A percentile compares a stretch with the other conserved stretches of the same genome.
Conservation (phyloP, 2,113 vertebrate genomes). For the Alethe diademata region DNA sequence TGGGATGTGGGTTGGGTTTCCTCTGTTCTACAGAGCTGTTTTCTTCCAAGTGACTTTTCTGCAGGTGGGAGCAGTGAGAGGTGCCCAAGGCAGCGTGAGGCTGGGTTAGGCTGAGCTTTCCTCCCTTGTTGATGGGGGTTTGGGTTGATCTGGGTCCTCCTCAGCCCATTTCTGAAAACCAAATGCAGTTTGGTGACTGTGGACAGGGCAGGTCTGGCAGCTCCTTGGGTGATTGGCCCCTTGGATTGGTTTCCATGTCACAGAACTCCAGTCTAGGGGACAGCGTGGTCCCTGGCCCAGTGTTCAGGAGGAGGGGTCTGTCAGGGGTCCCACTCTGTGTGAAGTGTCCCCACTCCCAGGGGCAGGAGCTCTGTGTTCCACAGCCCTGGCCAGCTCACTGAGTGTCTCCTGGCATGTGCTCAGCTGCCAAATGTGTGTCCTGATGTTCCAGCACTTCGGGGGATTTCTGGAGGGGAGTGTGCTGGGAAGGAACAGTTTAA, state of each 20-base stretch:
- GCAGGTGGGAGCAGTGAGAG: background rate
- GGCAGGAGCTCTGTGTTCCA: background rate
- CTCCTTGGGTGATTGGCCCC: background rate
- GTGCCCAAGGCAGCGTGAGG: fast-evolving
- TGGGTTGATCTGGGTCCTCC: background rate
- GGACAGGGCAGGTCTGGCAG: background rate
- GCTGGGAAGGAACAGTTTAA: slow-evolving; percentile 9
- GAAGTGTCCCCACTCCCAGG: background rate
- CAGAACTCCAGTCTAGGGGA: background rate
- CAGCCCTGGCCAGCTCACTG: background rate
- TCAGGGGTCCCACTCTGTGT: background rate
- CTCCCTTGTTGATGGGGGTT: fast-evolving
- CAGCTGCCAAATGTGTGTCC: background rate
- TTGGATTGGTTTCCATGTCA: background rate
- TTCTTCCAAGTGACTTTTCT: background rate
- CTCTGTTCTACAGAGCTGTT: background rate
- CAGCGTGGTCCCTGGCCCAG: fast-evolving
- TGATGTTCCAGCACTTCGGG: background rate
- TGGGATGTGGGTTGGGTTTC: background rate
- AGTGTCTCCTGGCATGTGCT: background rate
- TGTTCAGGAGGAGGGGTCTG: background rate
- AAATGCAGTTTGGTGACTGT: background rate
- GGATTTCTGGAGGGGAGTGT: background rate
- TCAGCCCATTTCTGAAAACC: background rate
- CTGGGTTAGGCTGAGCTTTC: background rate